Evolutionary conservation across 2,113 vertebrate genomes (phyloP).

Genomic region (Donacobius atricapilla): DNA sequence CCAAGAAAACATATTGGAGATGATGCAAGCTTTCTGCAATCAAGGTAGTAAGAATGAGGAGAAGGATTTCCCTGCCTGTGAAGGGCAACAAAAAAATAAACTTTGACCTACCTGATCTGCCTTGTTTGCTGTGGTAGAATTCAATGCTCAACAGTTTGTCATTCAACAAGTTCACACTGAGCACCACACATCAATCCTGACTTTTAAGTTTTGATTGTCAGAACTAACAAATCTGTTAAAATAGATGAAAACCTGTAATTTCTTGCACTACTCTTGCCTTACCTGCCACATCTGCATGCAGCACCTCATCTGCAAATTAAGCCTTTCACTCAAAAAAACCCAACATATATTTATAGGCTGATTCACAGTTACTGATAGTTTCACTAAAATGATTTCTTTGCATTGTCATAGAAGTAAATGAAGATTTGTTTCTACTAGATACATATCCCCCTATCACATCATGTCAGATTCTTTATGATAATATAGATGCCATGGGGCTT

Average conservation of each 20-base stretch:
- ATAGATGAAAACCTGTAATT: conserved; percentile 3
- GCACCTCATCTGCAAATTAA: conserved; percentile 24
- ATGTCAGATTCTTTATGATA: background rate
- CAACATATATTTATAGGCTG: background rate
- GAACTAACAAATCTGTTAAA: background rate
- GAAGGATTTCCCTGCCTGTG: background rate
- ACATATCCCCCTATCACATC: background rate
- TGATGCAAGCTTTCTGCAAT: background rate
- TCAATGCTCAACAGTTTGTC: background rate
- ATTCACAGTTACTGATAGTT: background rate
- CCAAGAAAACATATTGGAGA: background rate
- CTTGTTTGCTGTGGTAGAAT: background rate
- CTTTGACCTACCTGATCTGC: background rate
- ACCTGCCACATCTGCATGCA: background rate
- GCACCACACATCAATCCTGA: background rate
- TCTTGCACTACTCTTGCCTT: conserved; percentile 14
- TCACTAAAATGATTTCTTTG: background rate
- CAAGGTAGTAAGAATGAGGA: background rate
- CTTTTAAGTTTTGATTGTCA: conserved; percentile 13
- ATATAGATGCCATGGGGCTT: background rate
- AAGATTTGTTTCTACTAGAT: background rate
- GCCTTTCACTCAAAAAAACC: background rate
- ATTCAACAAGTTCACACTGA: conserved; percentile 30
- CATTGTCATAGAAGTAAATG: background rate
- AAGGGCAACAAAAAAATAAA: background rate